phyloP scores from a whole-genome alignment of 2,113 vertebrate genomes.

The Aramus guarauna region DNA sequence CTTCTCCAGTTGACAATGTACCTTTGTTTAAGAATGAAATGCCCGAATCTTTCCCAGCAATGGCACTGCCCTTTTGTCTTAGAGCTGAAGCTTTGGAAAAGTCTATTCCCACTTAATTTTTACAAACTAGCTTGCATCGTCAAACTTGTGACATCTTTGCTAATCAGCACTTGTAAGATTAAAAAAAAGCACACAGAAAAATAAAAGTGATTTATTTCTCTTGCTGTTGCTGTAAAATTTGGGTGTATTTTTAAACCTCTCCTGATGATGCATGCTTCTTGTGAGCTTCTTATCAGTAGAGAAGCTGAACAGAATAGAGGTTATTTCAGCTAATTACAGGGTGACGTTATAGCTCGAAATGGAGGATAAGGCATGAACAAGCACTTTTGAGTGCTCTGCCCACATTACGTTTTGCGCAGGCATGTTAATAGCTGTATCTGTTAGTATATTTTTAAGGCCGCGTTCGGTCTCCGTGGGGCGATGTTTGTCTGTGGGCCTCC shows the following conservation, averaged over 20 bases:
- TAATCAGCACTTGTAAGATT: not conserved
- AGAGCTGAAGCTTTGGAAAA: not conserved
- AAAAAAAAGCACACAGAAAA: not conserved
- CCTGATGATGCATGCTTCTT: not conserved
- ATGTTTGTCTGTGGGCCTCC: conserved; percentile 32
- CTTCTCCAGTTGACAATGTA: not conserved
- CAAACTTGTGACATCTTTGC: not conserved
- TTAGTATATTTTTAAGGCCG: conserved; percentile 36
- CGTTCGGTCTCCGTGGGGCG: not conserved
- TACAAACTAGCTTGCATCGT: not conserved
- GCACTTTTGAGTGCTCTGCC: not conserved
- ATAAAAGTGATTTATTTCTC: not conserved
- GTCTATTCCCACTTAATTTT: not conserved
- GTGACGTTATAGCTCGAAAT: conserved; percentile 16
- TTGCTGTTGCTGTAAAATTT: not conserved
- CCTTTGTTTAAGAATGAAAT: not conserved
- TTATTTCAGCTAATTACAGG: conserved; percentile 48
- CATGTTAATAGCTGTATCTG: not conserved
- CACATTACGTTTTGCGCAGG: not conserved
- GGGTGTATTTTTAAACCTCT: conserved; percentile 40
- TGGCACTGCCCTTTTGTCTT: not conserved
- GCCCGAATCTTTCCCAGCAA: not conserved
- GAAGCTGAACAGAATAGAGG: conserved; percentile 1
- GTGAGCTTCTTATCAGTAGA: not conserved
- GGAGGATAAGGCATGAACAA: conserved; percentile 24